A percentile compares a stretch with the other conserved stretches of the same genome.
Evolutionary conservation across 1,140 invertebrate species (phyloP).

Genomic region (Trialeurodes vaporariorum): DNA sequence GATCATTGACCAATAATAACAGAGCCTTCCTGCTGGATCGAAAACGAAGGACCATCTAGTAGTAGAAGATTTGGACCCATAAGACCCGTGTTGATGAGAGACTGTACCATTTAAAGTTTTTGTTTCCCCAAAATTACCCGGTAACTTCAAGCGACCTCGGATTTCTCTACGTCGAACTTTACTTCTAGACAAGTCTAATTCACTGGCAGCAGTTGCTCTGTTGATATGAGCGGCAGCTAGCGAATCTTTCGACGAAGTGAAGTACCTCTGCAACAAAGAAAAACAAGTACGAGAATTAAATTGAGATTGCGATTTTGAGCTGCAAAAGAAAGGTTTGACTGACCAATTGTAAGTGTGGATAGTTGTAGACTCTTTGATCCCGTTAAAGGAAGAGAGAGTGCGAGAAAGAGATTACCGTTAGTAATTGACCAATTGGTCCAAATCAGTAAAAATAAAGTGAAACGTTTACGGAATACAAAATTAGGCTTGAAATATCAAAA

Average conservation of each 20-base stretch:
- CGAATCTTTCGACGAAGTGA: slow-evolving; percentile 59
- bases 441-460: too few relatives aligned
- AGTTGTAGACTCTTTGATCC: too few relatives aligned
- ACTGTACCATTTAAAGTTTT: slow-evolving; percentile 35
- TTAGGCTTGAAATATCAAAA: too few relatives aligned
- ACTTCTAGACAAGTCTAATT: slow-evolving; percentile 52
- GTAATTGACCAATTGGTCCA: too few relatives aligned
- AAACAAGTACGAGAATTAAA: too few relatives aligned
- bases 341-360: too few relatives aligned
- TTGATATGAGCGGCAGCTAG: slow-evolving; percentile 57
- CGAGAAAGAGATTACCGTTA: too few relatives aligned
- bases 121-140: slow-evolving; percentile 43
- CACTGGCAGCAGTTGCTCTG: slow-evolving; percentile 47
- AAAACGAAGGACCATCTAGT: slow-evolving; percentile 83
- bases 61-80: slow-evolving; percentile 12
- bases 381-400: too few relatives aligned
- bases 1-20: slow-evolving; percentile 94
- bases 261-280: slow-evolving; percentile 45
- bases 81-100: slow-evolving; percentile 20
- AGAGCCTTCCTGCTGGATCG: slow-evolving; percentile 78
- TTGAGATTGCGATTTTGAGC: too few relatives aligned
- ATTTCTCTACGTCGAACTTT: slow-evolving; percentile 50
- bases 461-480: too few relatives aligned
- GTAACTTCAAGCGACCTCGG: slow-evolving; percentile 50
- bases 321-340: too few relatives aligned